Base-by-base conservation (phyloP, 2,113 vertebrate species). In the Scytalopus superciliaris region DNA sequence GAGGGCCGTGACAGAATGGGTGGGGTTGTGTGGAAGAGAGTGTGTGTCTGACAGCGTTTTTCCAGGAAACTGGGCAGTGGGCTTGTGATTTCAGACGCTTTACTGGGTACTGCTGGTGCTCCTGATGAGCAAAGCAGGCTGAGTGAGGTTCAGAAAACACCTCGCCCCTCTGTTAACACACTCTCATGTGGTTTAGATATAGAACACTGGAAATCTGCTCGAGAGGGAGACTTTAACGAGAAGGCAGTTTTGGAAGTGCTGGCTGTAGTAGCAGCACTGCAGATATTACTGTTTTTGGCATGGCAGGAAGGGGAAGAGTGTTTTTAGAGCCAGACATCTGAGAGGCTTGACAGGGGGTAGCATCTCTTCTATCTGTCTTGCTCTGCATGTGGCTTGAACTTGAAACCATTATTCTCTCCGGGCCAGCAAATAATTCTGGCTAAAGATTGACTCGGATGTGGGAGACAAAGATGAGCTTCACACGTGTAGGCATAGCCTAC, bases 301-400 rank as follows among this genome's bases (percentile, higher is more conserved):
- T 60, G 10, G 75, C 33, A 79, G 53, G 73, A 40, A n/a, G 7
- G 73, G 90, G 90, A 93, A 94, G 96, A 91, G 30, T 90, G 87
- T 87, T 77, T 88, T 39, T 69, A 78, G 73, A 90, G 87, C 83
- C 95, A 96, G 90, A 95, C 73, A 85, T 89, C 31, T 87, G 80
- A 94, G 87, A 90, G 53, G 78, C 67, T 85, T 86, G 70, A 94
- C 78, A 52, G 40, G 49, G 50, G 50, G 62, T 86, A 73, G 76
- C 62, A 68, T 89, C 84, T 93, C 73, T 39, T 76, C 85, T 86
- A n/a, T 91, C 75, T 78, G 70, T 67, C 77, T 75, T 37, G 35
- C 40, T 63, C 33, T 84, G 21, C 72, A 64, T 76, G 55, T 93
- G 91, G 70, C 89, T 95, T 44, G 63, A 70, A 88, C 85, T 82